Evolutionary conservation across 2,113 vertebrate species (phyloP), one percentile per base, ranked within the genome.

Genomic region (Pseudorasbora parva): DNA sequence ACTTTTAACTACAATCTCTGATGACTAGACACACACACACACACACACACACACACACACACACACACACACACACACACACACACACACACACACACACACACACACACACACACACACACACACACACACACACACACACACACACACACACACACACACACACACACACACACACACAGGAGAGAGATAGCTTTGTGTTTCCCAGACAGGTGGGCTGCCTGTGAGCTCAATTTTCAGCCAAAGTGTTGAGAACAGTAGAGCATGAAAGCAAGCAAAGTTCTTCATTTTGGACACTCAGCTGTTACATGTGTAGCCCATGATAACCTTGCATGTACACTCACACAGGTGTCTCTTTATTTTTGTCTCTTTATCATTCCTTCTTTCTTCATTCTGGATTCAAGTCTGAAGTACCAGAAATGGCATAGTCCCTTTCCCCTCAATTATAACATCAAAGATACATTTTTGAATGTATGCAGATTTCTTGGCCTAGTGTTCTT

Each of bases 141-240:
- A 51, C n/a, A 30, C 30, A 30, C 30, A 72, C 69, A 72, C 69
- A 72, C 6, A 47, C 43, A 51, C 30, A 30, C 30, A 72, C 69
- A 72, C 69, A 72, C 6, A 47, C 43, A 51, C n/a, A 30, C 30
- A 30, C 30, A 72, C 69, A 72, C 69, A 72, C 6, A 47, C 43
- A 51, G 72, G 33, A 30, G 72, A 27, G 25, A 74, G 14, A 47
- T 14, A 30, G 47, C 72, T 74, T 8, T 74, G 25, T 74, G 45
- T 51, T 74, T 23, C 15, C 6, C 25, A 74, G 45, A 74, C 71
- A 74, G 71, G 45, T 74, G 23, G 71, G 45, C n/a, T n/a, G n/a
- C n/a, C n/a, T n/a, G n/a, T n/a, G n/a, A 74, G 72, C 72, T 30
- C 45, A 30, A 27, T 74, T 74, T 74, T 11, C 47, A 51, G 72